Percentiles rank a stretch among this genome's conserved stretches.
Conservation (phyloP, 2,888 invertebrate genomes). For the Mythimna albipuncta region DNA sequence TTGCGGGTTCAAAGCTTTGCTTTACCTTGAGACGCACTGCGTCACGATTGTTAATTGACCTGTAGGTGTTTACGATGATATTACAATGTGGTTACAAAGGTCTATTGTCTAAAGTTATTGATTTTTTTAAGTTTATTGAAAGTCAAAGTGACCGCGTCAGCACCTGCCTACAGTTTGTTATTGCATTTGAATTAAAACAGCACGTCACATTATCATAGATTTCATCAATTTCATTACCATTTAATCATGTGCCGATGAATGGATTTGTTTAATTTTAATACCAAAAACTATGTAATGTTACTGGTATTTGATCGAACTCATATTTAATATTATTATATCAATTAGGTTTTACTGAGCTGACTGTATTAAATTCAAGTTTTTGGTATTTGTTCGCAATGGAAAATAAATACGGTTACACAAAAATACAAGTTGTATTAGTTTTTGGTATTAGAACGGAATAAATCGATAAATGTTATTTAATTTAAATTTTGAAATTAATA, state of each 20-base stretch:
- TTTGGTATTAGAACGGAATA: no score
- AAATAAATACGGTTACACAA: no score
- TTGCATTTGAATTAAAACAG: conserved; percentile 34
- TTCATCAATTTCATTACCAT: neutral
- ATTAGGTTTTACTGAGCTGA: no score
- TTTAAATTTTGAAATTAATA: no score
- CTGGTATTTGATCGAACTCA: no score
- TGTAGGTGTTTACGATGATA: conserved; percentile 3
- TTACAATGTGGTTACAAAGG: conserved; percentile 8
- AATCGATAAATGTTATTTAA: neutral
- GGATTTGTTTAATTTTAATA: no score
- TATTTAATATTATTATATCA: no score
- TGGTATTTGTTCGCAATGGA: no score
- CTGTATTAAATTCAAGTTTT: no score
- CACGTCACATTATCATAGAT: neutral
- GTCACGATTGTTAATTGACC: conserved; percentile 2
- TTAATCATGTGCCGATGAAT: neutral
- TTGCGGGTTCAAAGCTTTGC: conserved; percentile 4
- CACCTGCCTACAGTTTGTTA: neutral
- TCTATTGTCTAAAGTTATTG: conserved; percentile 9
- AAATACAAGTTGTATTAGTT: no score
- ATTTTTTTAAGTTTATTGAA: conserved; percentile 19
- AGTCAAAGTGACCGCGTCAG: conserved; percentile 15
- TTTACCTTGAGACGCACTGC: conserved; percentile 17
- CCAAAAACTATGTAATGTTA: no score